A percentile compares a stretch with the other conserved stretches of the same genome.
Evolutionary conservation across 2,797 vertebrate genomes (phyloP).

Genomic region (Gallirallus australis): DNA sequence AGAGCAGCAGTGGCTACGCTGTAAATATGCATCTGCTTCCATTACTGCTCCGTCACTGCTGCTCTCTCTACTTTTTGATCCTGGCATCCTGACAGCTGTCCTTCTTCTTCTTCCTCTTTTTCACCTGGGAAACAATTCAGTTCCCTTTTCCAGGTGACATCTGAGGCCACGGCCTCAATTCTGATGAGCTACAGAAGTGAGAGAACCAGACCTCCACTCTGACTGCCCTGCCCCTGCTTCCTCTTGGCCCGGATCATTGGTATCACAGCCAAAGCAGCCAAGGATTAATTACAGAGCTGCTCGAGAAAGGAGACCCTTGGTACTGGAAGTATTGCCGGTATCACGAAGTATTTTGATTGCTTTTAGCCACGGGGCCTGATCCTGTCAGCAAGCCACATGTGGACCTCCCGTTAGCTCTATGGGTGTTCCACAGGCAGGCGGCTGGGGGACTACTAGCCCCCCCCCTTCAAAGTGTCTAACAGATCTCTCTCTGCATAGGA

Average conservation of each 20-base stretch:
- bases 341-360: background rate
- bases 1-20: background rate
- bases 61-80: background rate
- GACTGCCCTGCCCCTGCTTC: background rate
- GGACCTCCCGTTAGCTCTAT: constrained; percentile 6
- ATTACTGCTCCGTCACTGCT: background rate
- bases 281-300: background rate
- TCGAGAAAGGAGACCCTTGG: background rate
- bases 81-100: background rate
- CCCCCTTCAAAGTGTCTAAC: background rate
- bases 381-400: background rate
- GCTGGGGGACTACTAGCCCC: background rate
- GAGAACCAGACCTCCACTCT: background rate
- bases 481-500: background rate
- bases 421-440: background rate
- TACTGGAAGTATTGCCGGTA: background rate
- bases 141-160: background rate
- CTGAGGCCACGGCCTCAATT: background rate
- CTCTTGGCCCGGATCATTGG: background rate
- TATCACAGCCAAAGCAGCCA: background rate
- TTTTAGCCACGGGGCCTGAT: background rate
- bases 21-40: background rate
- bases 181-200: background rate
- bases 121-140: background rate
- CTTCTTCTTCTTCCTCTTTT: background rate